phyloP scores from a whole-genome alignment of 1,140 invertebrate genomes.

The Drosophila pseudoananassae region DNA sequence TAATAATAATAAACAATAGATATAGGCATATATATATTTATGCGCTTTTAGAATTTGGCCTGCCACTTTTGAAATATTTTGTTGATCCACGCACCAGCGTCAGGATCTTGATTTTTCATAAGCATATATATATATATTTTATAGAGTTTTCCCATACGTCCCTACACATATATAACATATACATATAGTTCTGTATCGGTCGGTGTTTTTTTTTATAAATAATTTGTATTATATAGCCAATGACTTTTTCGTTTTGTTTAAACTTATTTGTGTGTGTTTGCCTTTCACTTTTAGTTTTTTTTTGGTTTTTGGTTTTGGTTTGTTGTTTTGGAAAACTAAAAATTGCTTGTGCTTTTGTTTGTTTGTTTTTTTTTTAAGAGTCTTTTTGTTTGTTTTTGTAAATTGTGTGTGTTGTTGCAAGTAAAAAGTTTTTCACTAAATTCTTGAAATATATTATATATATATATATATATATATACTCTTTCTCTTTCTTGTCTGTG shows the following conservation, averaged over 20 bases:
- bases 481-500: slow-evolving; percentile 31
- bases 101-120: slow-evolving; percentile 50
- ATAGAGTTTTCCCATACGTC: slow-evolving; percentile 29
- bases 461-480: slow-evolving; percentile 2
- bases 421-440: slow-evolving; percentile 37
- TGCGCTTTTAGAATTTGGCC: slow-evolving; percentile 73
- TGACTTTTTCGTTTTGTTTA: slow-evolving; percentile 51
- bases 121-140: slow-evolving; percentile 27
- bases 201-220: slow-evolving; percentile 42
- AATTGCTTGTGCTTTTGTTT: slow-evolving; percentile 46
- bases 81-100: slow-evolving; percentile 66
- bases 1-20: slow-evolving; percentile 52
- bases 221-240: slow-evolving; percentile 61
- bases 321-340: slow-evolving; percentile 56
- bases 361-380: slow-evolving; percentile 38
- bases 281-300: slow-evolving; percentile 13
- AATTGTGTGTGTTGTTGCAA: slow-evolving; percentile 31
- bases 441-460: slow-evolving; percentile 5
- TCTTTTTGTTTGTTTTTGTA: slow-evolving; percentile 46
- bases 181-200: slow-evolving; percentile 15
- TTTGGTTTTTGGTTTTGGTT: slow-evolving; percentile 46
- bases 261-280: slow-evolving; percentile 6
- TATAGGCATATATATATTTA: slow-evolving; percentile 50
- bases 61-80: slow-evolving; percentile 53
- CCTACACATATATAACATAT: slow-evolving; percentile 10